These are phyloP conservation scores for Drosophila glabriapex DNA, from an alignment of 2,888 invertebrate species.

Conservation along the genomic window DNA sequence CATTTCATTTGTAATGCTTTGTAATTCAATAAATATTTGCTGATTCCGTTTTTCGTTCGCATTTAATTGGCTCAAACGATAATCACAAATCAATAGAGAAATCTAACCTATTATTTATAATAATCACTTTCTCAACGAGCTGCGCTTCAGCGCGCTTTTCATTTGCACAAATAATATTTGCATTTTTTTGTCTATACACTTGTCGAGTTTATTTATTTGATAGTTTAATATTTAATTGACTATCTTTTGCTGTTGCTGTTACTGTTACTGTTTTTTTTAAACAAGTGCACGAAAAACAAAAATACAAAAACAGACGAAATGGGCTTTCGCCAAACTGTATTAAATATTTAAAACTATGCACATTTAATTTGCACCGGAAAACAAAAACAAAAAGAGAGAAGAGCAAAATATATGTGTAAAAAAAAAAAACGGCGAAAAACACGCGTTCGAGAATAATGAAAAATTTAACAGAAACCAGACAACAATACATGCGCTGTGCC, in stretches of 20 bases:
- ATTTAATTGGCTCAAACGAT: slow-evolving; percentile 46
- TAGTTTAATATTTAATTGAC: slow-evolving; percentile 50
- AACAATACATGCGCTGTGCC: slow-evolving; percentile 15
- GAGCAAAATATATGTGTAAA: neutral
- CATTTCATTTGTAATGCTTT: neutral
- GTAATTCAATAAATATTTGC: slow-evolving; percentile 5
- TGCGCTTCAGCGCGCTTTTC: slow-evolving; percentile 15
- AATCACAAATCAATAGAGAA: slow-evolving; percentile 23
- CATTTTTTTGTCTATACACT: neutral
- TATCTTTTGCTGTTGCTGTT: slow-evolving; percentile 24
- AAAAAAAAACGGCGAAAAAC: slow-evolving; percentile 18
- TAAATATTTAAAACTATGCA: slow-evolving; percentile 66
- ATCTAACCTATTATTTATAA: slow-evolving; percentile 22
- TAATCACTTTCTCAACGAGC: slow-evolving; percentile 12
- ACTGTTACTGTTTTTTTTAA: slow-evolving; percentile 43
- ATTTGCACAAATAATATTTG: neutral
- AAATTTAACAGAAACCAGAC: slow-evolving; percentile 57
- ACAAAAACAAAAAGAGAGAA: neutral
- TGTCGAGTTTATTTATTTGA: slow-evolving; percentile 7
- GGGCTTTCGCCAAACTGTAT: slow-evolving; percentile 53
- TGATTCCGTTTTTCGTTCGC: neutral
- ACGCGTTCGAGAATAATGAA: slow-evolving; percentile 62
- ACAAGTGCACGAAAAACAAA: slow-evolving; percentile 27
- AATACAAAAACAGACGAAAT: slow-evolving; percentile 29
- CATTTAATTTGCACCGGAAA: slow-evolving; percentile 64